Evolutionary conservation across 1,140 invertebrate species (phyloP).

Genomic region (Drosophila chauvacae): DNA sequence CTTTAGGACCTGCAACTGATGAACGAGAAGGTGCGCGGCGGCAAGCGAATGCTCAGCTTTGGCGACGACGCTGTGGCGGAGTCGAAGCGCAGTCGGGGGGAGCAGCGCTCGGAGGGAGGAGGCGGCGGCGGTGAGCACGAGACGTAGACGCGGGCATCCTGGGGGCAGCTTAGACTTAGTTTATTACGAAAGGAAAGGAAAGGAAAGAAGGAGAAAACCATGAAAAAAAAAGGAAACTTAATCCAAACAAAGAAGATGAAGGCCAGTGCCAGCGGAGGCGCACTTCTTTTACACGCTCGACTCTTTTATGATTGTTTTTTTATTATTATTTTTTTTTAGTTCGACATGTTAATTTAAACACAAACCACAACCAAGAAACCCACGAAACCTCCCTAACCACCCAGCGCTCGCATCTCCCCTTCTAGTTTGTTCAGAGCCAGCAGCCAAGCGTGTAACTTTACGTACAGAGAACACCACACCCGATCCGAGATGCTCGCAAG

Average conservation of each 20-base stretch:
- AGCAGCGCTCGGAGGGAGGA: background rate
- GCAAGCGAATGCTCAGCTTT: constrained; percentile 63
- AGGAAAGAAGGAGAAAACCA: constrained; percentile 2
- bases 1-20: constrained; percentile 59
- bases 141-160: constrained; percentile 31
- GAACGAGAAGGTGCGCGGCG: constrained; percentile 70
- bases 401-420: constrained; percentile 15
- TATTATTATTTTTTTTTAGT: constrained; percentile 34
- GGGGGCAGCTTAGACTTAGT: constrained; percentile 54
- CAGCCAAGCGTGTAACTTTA: constrained; percentile 14
- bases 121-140: constrained; percentile 24
- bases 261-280: background rate
- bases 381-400: background rate
- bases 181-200: constrained; percentile 21
- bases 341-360: constrained; percentile 48
- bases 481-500: constrained; percentile 4
- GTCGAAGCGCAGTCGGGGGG: constrained; percentile 30
- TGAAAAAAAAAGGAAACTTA: background rate
- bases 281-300: background rate
- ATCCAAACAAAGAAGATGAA: background rate
- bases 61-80: constrained; percentile 45
- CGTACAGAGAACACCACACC: background rate
- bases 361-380: background rate
- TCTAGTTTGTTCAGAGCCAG: constrained; percentile 8
- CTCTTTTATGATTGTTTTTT: constrained; percentile 58